Conservation (phyloP, 2,888 invertebrate genomes). For the Microdon myrmicae region DNA sequence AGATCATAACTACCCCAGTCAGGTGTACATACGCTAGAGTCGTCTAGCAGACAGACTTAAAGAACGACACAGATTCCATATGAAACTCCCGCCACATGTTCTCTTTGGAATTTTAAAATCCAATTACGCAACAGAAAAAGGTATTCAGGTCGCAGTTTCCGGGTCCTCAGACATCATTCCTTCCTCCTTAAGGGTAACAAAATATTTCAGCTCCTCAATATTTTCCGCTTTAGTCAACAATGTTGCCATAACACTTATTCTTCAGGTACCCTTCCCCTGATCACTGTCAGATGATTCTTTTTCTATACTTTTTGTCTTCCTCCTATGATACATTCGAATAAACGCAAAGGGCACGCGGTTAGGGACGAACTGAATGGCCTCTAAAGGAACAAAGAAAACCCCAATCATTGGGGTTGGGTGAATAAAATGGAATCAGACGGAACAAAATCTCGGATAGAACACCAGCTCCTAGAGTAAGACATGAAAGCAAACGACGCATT, state of each 20-base stretch:
- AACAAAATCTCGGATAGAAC: slow-evolving; percentile 29
- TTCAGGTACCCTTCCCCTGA: slow-evolving; percentile 26
- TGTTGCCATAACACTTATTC: slow-evolving; percentile 42
- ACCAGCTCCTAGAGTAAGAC: slow-evolving; percentile 39
- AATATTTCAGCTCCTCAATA: slow-evolving; percentile 42
- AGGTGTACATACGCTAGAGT: slow-evolving; percentile 40
- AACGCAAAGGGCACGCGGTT: slow-evolving; percentile 4
- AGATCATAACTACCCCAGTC: slow-evolving; percentile 39
- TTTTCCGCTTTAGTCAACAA: slow-evolving; percentile 49
- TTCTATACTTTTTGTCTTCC: slow-evolving; percentile 12
- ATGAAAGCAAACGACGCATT: slow-evolving; percentile 46
- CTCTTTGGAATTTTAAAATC: slow-evolving; percentile 44
- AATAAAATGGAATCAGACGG: slow-evolving; percentile 16
- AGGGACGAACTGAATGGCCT: too few species aligned
- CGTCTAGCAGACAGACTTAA: slow-evolving; percentile 13
- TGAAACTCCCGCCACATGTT: slow-evolving; percentile 24
- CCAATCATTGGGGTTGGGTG: too few species aligned
- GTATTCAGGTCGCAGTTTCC: slow-evolving; percentile 29
- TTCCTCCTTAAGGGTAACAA: slow-evolving; percentile 8
- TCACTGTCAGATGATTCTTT: slow-evolving; percentile 13
- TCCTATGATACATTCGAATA: background rate
- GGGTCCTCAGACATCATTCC: background rate
- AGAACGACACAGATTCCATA: slow-evolving; percentile 1
- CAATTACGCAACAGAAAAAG: slow-evolving; percentile 41
- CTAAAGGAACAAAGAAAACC: slow-evolving; percentile 8